A percentile compares a stretch with the other conserved stretches of the same genome.
These are phyloP conservation scores for Phymanthus crucifer DNA, from an alignment of 92 coral and sea anemone species.

Conservation along the genomic window DNA sequence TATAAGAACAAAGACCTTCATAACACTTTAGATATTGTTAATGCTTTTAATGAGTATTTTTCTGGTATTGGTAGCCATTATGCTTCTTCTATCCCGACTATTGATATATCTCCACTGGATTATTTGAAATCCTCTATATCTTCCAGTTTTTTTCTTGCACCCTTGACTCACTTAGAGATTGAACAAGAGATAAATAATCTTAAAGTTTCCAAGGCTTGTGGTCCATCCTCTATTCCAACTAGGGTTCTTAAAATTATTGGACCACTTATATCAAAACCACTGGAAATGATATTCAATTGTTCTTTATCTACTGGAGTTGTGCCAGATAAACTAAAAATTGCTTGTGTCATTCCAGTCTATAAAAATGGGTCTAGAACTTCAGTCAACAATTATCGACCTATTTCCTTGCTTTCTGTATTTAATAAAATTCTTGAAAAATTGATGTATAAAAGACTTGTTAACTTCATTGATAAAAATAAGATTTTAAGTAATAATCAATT, in stretches of 20 bases:
- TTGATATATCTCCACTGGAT: background rate
- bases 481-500: constrained; percentile 32
- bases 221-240: background rate
- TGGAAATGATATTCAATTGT: background rate
- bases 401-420: no score
- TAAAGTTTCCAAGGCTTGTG: background rate
- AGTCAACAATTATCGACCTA: constrained; percentile 20
- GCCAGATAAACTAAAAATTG: no score
- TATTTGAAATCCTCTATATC: background rate
- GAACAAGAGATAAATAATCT: background rate
- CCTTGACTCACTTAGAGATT: background rate
- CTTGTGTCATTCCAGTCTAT: no score
- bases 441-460: constrained; percentile 5
- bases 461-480: constrained; percentile 20
- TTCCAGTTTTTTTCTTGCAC: background rate
- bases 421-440: constrained; percentile 46
- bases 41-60: constrained; percentile 33
- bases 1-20: constrained; percentile 16
- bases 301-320: no score
- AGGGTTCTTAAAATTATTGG: background rate
- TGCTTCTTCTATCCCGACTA: constrained; percentile 7
- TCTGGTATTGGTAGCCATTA: constrained; percentile 37
- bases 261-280: constrained; percentile 1
- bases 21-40: constrained; percentile 26
- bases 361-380: no score